Percentiles rank a stretch among this genome's conserved stretches.
Evolutionary conservation across 2,113 vertebrate species (phyloP).

Genomic region (Pao palembangensis): DNA sequence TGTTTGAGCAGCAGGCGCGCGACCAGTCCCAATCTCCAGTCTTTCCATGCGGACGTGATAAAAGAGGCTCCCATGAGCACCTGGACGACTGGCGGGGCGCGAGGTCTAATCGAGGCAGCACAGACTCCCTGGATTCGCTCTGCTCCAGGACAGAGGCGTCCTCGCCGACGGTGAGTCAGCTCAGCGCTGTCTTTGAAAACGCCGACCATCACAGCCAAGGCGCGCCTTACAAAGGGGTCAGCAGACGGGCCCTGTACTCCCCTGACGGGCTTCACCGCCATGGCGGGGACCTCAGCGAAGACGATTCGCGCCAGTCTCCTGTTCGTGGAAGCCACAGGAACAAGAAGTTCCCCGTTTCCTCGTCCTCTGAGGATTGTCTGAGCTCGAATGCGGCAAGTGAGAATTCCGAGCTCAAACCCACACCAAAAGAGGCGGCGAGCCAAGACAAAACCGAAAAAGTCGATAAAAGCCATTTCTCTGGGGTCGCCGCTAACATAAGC

Average conservation of each 20-base stretch:
- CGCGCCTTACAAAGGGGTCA: conserved; percentile 66
- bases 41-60: conserved; percentile 84
- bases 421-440: conserved; percentile 22
- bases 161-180: conserved; percentile 94
- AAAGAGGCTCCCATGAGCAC: conserved; percentile 79
- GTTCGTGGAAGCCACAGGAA: conserved; percentile 51
- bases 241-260: conserved; percentile 76
- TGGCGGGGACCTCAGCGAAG: conserved; percentile 73
- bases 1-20: conserved; percentile 88
- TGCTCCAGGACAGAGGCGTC: conserved; percentile 92
- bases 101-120: conserved; percentile 90
- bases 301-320: conserved; percentile 75
- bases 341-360: conserved; percentile 68
- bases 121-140: conserved; percentile 92
- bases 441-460: conserved; percentile 33
- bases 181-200: conserved; percentile 94
- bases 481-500: conserved; percentile 40
- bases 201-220: conserved; percentile 73
- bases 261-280: conserved; percentile 68
- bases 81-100: conserved; percentile 85
- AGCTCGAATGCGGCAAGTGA: conserved; percentile 65
- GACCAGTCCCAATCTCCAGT: conserved; percentile 82
- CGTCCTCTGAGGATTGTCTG: conserved; percentile 74
- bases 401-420: conserved; percentile 26
- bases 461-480: conserved; percentile 15